A percentile compares a stretch with the other conserved stretches of the same genome.
Conservation (phyloP, 2,113 vertebrate genomes). For the Bolborhynchus lineola region DNA sequence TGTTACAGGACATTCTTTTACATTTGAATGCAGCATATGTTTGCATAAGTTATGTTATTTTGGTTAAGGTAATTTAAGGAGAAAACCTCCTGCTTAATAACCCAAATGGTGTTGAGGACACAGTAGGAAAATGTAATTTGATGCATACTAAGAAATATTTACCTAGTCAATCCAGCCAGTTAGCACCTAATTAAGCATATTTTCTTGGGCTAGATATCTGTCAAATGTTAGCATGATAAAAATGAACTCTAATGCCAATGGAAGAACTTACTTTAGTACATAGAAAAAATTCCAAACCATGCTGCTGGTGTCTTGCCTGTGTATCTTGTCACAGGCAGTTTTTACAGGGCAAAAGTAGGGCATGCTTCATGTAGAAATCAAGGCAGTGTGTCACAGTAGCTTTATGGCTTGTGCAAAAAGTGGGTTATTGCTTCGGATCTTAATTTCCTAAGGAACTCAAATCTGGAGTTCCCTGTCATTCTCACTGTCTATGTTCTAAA, state of each 20-base stretch:
- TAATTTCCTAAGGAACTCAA: background rate
- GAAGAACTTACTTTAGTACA: background rate
- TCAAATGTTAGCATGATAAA: background rate
- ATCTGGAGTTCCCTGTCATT: background rate
- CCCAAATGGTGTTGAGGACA: background rate
- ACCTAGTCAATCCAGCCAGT: background rate
- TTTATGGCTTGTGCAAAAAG: background rate
- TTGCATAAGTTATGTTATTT: background rate
- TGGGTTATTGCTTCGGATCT: slow-evolving; percentile 14
- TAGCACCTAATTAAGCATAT: background rate
- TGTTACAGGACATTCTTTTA: background rate
- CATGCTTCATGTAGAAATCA: background rate
- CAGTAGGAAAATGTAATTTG: background rate
- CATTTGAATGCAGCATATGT: background rate
- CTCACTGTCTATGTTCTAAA: background rate
- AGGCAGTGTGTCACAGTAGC: slow-evolving; percentile 7
- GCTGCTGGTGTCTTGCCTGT: background rate
- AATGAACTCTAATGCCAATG: background rate
- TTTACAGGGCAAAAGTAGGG: background rate
- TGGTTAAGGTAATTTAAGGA: background rate
- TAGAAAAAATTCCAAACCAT: background rate
- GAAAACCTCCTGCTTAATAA: background rate
- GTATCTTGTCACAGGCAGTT: background rate
- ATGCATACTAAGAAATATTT: background rate
- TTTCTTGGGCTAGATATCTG: background rate